Base-by-base conservation (phyloP, 2,888 invertebrate species). In the Crematogaster levior region DNA sequence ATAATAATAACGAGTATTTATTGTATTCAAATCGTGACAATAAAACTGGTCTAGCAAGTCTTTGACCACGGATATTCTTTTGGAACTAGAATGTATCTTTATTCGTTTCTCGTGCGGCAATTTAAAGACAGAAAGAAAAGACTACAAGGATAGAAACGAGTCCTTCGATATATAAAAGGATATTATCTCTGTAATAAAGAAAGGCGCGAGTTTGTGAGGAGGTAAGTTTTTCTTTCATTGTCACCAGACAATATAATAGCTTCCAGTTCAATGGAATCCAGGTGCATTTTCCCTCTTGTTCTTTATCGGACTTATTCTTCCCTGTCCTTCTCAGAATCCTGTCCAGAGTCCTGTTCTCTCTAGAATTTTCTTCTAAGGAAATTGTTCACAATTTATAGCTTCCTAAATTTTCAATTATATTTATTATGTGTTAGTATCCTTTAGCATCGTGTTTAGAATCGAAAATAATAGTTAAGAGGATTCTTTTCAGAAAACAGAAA, bases 191-290 rank as follows among this genome's bases (percentile, higher is more conserved):
- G 82, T 77, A 85, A 90, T 88, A 91, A 91, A 88, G 88, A 88
- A 90, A 87, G 56, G 81, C 85, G 88, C 88, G 88, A 91, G 89
- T 91, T 88, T 89, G 90, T 86, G 90, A 88, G 87, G 90, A 92
- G 91, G 89, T 91, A 92, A 91, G 92, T 91, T 92, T 89, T 91
- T 90, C 89, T 86, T 83, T 85, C 85, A 89, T 91, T 92, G 92
- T 92, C 89, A 84, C 87, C 66, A 82, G 4, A 34, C 34, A 72
- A 86, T 89, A 92, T 92, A 92, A 92, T 92, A 87, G 87, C 85
- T 27, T 84, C 83, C 84, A n/a, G 84, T 74, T 77, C 89, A 87
- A 84, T 88, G 83, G 90, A 91, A 87, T 88, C 83, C 91, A 90
- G 90, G 91, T 88, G 90, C 85, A 81, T 74, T 51, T 53, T 53